Base-by-base conservation (phyloP, 2,888 invertebrate genomes). In the Epiblema foenella region DNA sequence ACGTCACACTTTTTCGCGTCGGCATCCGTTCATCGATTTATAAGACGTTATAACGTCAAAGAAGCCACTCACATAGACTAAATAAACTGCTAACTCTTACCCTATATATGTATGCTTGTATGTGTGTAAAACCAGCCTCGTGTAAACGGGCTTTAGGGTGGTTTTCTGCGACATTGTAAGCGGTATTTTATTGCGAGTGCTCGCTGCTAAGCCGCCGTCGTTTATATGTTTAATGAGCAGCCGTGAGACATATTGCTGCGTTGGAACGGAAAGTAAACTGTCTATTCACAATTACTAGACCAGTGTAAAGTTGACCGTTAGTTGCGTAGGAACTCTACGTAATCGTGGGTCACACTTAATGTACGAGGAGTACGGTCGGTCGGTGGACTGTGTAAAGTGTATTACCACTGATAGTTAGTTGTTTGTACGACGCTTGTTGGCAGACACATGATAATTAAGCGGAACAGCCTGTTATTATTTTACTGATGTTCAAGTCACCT, bases 191-290 rank as follows among this genome's bases (percentile, higher is more conserved):
- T 52, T 54, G 24, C 54, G 2, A 29, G 15, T 54, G 3, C 33
- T 33, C 54, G 15, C 15, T 29, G 24, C 11, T 29, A 29, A 29
- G 54, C 8, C 15, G 24, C 15, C 8, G 18, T 54, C 24, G 5
- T 42, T 42, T 39, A 39, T 54, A 54, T 54, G 7, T 54, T 15
- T 54, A 54, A 54, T 29, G 56, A 56, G 56, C 56, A 29, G 29
- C n/a, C 7, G 5, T 15, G 29, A 54, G 20, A 54, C 54, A 56
- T 29, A 29, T 29, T 56, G 29, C n/a, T 29, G 3, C 12, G 29
- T 52, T 52, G 11, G 20, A 52, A 52, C 24, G 56, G 29, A 29
- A 8, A 56, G 56, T 56, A n/a, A 56, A 56, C n/a, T 12, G 7
- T 15, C 29, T 42, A 4, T 42, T 42, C 15, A 42, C 15, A 42